Evolutionary conservation across 2,797 vertebrate species (phyloP).

Genomic region (Myotis pilosus): DNA sequence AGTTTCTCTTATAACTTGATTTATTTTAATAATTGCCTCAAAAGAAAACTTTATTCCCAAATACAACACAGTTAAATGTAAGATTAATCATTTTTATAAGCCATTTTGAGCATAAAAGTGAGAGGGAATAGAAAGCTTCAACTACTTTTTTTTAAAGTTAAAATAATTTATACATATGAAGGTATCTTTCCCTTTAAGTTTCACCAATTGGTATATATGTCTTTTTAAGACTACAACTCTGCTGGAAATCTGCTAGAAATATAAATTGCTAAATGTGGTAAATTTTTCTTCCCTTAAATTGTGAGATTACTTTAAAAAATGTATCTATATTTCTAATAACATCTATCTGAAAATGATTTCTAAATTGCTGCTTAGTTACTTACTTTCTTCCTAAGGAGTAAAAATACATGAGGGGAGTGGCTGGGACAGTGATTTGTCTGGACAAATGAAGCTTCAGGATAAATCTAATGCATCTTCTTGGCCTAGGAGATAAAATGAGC

Average conservation of each 20-base stretch:
- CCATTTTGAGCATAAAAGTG: not conserved
- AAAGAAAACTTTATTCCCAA: not conserved
- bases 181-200: not conserved
- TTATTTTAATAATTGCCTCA: not conserved
- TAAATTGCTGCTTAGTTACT: conserved; percentile 37
- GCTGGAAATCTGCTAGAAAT: not conserved
- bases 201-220: not conserved
- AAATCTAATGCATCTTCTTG: conserved; percentile 21
- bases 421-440: not conserved
- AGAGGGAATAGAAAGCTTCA: not conserved
- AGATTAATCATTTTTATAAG: not conserved
- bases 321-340: not conserved
- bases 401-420: not conserved
- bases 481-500: conserved; percentile 20
- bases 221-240: not conserved
- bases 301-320: conserved; percentile 12
- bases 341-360: conserved; percentile 6
- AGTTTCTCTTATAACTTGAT: not conserved
- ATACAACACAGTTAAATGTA: not conserved
- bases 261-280: conserved; percentile 36
- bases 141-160: not conserved
- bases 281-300: not conserved
- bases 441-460: conserved; percentile 29
- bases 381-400: not conserved
- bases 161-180: conserved; percentile 26